Base-by-base conservation (phyloP, 2,113 vertebrate genomes). In the Platycercus adscitus region DNA sequence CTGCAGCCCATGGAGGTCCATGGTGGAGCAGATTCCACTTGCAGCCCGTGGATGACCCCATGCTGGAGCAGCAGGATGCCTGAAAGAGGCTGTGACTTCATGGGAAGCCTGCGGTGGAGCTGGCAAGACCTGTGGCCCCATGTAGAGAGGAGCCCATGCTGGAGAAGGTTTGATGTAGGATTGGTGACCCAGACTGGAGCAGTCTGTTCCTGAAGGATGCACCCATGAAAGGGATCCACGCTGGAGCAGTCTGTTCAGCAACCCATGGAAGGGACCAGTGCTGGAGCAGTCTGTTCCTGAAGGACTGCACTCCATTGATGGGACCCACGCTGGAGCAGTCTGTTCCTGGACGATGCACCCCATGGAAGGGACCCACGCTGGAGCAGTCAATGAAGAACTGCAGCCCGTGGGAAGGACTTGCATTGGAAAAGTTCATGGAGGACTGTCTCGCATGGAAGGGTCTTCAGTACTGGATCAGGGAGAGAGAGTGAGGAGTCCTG, bases 241-340 rank as follows among this genome's bases (percentile, higher is more conserved):
- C 41, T 65, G 43, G 50, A 81, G 68, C 16, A 72, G 43, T 55
- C 29, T 53, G 11, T 11, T 24, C 28, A 31, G 41, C 41, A 43
- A 14, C 14, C 2, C 37, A 2, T 19, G 56, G 16, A 52, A 52
- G 29, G n/a, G 71, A 20, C 16, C 49, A 19, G 25, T 6, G 19
- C 29, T 31, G 63, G 31, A 56, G 43, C 19, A 80, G n/a, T 19
- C 53, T 31, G 53, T 21, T 35, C 56, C 9, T n/a, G 55, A 21
- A 58, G 20, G 55, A 58, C 7, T 9, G 53, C 55, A 56, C 5
- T 7, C 58, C 7, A 5, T 1, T 0, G 13, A 35, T 3, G 41
- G 17, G 13, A 56, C 7, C 9, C 17, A 25, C 2, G 2, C 13
- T 21, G 39, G 76, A 47, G 29, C 18, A 49, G 24, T 13, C 29